Conservation (phyloP, 1,140 invertebrate genomes). For the Achroia grisella region DNA sequence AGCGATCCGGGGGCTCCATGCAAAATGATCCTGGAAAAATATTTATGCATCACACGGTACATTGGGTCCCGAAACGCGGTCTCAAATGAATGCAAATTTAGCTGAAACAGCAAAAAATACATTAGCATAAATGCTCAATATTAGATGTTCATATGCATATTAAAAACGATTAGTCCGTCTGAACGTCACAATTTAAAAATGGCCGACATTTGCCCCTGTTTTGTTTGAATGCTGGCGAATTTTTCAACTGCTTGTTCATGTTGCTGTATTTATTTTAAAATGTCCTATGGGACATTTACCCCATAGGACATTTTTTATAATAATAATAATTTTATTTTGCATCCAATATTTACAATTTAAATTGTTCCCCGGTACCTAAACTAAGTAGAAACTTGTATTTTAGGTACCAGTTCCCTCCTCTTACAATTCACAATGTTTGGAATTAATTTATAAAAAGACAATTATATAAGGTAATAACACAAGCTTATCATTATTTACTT, state of each 20-base stretch:
- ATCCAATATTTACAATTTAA: too few relatives aligned
- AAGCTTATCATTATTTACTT: too few relatives aligned
- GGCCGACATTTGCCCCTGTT: not conserved
- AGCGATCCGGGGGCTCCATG: slow-evolving; percentile 31
- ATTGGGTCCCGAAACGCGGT: slow-evolving; percentile 49
- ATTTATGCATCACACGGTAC: slow-evolving; percentile 54
- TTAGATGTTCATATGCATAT: slow-evolving; percentile 44
- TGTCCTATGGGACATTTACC: too few relatives aligned
- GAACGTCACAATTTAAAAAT: slow-evolving; percentile 6
- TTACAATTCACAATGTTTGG: too few relatives aligned
- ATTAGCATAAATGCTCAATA: slow-evolving; percentile 59
- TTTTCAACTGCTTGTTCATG: slow-evolving; percentile 5
- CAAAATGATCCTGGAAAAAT: slow-evolving; percentile 30
- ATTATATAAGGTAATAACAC: too few relatives aligned
- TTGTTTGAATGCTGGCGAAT: slow-evolving; percentile 1
- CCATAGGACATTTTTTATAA: too few relatives aligned
- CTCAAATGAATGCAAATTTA: slow-evolving; percentile 60
- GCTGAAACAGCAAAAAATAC: slow-evolving; percentile 25
- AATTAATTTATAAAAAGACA: too few relatives aligned
- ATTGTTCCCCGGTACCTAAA: too few relatives aligned
- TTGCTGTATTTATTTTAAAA: too few relatives aligned
- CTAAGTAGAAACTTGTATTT: too few relatives aligned
- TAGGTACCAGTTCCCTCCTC: too few relatives aligned
- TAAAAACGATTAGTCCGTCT: slow-evolving; percentile 35
- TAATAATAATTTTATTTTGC: too few relatives aligned